Percentiles rank a stretch among this genome's conserved stretches.
These are phyloP conservation scores for Lochmaea crataegi DNA, from an alignment of 2,888 invertebrate species.

Conservation along the genomic window DNA sequence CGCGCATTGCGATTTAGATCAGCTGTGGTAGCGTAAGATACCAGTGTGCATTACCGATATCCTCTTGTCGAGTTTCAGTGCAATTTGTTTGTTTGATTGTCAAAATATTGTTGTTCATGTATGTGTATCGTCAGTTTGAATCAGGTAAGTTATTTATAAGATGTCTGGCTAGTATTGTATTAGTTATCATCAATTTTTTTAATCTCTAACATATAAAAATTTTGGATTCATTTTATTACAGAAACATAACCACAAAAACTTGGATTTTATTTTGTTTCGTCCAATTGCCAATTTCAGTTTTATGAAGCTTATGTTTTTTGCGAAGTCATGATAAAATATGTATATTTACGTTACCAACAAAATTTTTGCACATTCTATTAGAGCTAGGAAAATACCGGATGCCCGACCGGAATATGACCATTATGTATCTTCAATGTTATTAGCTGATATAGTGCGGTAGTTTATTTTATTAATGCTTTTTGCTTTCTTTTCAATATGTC, in stretches of 20 bases:
- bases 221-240: slow-evolving; percentile 6
- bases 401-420: neutral
- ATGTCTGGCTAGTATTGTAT: slow-evolving; percentile 1
- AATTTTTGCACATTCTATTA: neutral
- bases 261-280: neutral
- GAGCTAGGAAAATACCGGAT: slow-evolving; percentile 10
- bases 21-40: slow-evolving; percentile 7
- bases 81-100: slow-evolving; percentile 5
- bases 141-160: slow-evolving; percentile 1
- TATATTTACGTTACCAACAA: neutral
- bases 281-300: neutral
- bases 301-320: slow-evolving; percentile 1
- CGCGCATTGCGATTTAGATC: slow-evolving; percentile 13
- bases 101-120: slow-evolving; percentile 1
- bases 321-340: slow-evolving; percentile 6
- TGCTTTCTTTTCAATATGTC: neutral
- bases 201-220: neutral
- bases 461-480: neutral
- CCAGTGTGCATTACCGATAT: neutral
- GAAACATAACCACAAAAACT: slow-evolving; percentile 4
- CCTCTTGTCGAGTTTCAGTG: neutral
- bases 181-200: neutral
- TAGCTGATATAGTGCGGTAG: neutral
- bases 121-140: neutral
- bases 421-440: neutral